Evolutionary conservation across 2,888 invertebrate species (phyloP), one percentile per base, ranked within the genome.

Genomic region (Folsomia candida): DNA sequence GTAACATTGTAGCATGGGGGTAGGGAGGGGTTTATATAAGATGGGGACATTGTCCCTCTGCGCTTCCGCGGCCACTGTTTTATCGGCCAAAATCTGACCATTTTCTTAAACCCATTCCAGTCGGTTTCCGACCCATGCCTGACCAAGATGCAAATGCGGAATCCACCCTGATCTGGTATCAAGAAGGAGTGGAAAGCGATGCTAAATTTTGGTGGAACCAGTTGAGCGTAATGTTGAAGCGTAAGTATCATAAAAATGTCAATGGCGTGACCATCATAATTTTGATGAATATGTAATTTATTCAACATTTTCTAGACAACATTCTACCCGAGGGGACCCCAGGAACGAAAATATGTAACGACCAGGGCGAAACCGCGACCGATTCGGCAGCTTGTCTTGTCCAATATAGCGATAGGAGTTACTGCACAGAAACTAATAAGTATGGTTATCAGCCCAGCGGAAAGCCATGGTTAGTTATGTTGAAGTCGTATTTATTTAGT

Each of bases 351-450:
- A 57, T 67, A 22, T 91, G 91, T 84, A 86, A 87, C 58, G 88
- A 88, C 75, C 87, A 88, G n/a, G 85, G 85, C 67, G 86, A 89
- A 28, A 84, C 85, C 60, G 89, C 90, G 79, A 67, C 67, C 2
- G 26, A 29, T 3, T 25, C 85, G 87, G 90, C 91, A 84, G 92
- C 92, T 57, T 97, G 97, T 84, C 88, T 90, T 79, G 91, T 96
- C 76, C 88, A 91, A 61, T 85, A 91, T 65, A 84, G 87, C 67
- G 85, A 87, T 71, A 92, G 93, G 86, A 86, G 87, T 60, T 89
- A 90, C 63, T 97, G 97, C 85, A 89, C 89, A 73, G 85, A 88
- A 70, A 87, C 87, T 51, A 89, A 91, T 79, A 88, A 91, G 81
- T 99, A 91, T 85, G 96, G 95, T 82, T 98, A 91, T 84, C 89